Percentiles rank a stretch among this genome's conserved stretches.
phyloP scores from a whole-genome alignment of 2,113 vertebrate species.

The Elephas maximus region DNA sequence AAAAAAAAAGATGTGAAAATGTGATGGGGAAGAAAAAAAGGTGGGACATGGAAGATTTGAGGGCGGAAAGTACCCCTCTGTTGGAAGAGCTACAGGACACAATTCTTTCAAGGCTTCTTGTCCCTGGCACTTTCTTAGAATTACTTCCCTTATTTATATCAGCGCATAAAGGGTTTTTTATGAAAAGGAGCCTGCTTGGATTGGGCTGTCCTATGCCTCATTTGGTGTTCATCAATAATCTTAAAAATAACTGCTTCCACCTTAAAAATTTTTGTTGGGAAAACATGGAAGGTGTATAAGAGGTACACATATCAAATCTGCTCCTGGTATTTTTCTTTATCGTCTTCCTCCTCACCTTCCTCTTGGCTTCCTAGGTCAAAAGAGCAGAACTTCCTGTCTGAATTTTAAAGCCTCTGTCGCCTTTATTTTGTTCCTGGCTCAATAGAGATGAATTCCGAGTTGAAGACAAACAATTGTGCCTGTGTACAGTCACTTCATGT shows the following conservation, averaged over 20 bases:
- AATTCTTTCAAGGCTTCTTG: neutral
- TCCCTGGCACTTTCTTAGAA: neutral
- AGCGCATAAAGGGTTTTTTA: neutral
- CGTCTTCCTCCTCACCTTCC: slow-evolving; percentile 87
- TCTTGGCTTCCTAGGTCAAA: slow-evolving; percentile 84
- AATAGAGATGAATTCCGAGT: slow-evolving; percentile 74
- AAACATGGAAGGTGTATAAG: slow-evolving; percentile 56
- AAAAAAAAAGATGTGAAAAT: neutral
- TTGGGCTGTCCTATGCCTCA: neutral
- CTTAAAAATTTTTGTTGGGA: slow-evolving; percentile 59
- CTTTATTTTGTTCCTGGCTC: slow-evolving; percentile 81
- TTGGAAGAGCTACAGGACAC: too few species aligned
- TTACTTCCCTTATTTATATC: neutral
- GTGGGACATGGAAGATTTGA: neutral
- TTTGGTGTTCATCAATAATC: neutral
- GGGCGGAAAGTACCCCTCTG: neutral
- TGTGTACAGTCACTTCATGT: slow-evolving; percentile 47
- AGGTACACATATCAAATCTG: slow-evolving; percentile 32
- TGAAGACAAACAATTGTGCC: slow-evolving; percentile 74
- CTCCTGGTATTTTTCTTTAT: slow-evolving; percentile 85
- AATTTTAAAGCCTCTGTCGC: slow-evolving; percentile 74
- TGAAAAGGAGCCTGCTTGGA: neutral
- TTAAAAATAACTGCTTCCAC: slow-evolving; percentile 43
- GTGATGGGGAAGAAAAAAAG: neutral
- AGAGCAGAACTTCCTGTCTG: slow-evolving; percentile 87